phyloP scores from a whole-genome alignment of 2,888 invertebrate genomes.

The Acronicta aceris region DNA sequence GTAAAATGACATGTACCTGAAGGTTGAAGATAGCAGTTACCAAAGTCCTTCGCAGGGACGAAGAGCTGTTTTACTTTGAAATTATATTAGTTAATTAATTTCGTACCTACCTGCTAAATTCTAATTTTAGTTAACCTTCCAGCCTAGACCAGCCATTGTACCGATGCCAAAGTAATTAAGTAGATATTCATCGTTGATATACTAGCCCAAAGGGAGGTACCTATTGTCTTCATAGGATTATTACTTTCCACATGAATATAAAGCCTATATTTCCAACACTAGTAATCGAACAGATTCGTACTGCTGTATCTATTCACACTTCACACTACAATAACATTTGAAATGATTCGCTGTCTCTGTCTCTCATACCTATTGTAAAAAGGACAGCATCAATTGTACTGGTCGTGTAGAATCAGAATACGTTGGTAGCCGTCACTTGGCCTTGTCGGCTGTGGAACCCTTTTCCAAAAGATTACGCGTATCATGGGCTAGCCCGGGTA shows the following conservation, averaged over 20 bases:
- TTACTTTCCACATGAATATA: constrained; percentile 8
- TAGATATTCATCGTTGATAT: constrained; percentile 9
- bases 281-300: constrained; percentile 5
- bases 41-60: no score
- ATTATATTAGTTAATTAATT: neutral
- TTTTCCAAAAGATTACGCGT: constrained; percentile 83
- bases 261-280: neutral
- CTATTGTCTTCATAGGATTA: neutral
- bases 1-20: no score
- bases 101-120: neutral
- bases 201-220: neutral
- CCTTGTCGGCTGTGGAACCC: constrained; percentile 67
- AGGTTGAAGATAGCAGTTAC: no score
- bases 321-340: constrained; percentile 19
- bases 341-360: constrained; percentile 22
- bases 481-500: constrained; percentile 74
- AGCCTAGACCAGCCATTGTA: neutral
- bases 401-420: constrained; percentile 54
- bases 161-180: constrained; percentile 1
- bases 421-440: constrained; percentile 56
- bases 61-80: no score
- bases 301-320: constrained; percentile 5
- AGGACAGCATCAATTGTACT: constrained; percentile 52
- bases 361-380: constrained; percentile 31
- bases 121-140: neutral